Evolutionary conservation across 2,113 vertebrate species (phyloP), one percentile per base, ranked within the genome.

Genomic region (Baryphthengus martii): DNA sequence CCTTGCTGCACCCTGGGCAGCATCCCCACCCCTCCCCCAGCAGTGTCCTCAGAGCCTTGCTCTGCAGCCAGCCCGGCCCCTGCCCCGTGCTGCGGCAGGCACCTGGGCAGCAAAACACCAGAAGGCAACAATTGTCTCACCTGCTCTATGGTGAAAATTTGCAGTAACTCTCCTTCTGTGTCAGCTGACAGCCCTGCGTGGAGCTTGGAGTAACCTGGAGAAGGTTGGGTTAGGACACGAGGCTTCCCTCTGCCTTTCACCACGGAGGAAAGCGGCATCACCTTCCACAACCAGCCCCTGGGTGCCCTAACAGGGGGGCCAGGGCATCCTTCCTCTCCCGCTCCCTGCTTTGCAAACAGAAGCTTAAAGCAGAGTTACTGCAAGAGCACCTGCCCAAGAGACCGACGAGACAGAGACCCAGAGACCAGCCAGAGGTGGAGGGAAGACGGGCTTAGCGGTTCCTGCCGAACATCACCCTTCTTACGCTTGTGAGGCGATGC

Each of bases 1-100:
- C 2, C 3, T 31, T 0, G 8, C 77, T 63, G 49, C 4, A 3
- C 45, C 47, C 28, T 9, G 5, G 2, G 3, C 67, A 4, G 11
- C 0, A 5, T 31, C 67, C 10, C 6, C 26, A 4, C 3, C 0
- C 2, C 2, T 39, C 28, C 55, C 10, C 0, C 14, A 3, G 42
- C 2, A 0, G 24, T 39, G 63, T 9, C 39, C 61, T 37, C 10
- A 8, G 18, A 3, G 0, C 40, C 16, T 15, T 13, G 23, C n/a
- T 61, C 63, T 31, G 37, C 2, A 4, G 4, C 55, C 18, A 6
- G 1, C 42, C 44, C 52, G 49, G 82, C 49, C 56, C 61, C 49
- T 49, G 59, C 63, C 26, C 3, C 2, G 6, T n/a, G 66, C 50
- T 49, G 35, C 71, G 53, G 58, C 74, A 40, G 71, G 49, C 59